These are phyloP conservation scores for Esox masquinongy DNA, from an alignment of 2,797 vertebrate species.

Conservation along the genomic window DNA sequence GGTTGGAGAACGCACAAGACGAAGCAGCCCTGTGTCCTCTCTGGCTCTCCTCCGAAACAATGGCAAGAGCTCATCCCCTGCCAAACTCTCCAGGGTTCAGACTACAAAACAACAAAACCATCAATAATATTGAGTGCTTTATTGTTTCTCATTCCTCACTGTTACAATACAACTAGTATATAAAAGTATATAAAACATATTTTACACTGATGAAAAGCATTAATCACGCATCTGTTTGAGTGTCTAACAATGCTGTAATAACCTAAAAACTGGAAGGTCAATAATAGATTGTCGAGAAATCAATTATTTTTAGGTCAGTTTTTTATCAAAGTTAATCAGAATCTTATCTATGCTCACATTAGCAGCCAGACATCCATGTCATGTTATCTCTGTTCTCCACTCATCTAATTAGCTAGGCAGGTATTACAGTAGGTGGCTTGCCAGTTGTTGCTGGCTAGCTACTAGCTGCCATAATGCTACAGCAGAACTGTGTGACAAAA, in stretches of 20 bases:
- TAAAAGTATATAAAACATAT: conserved; percentile 19
- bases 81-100: conserved; percentile 33
- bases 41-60: conserved; percentile 46
- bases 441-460: too few relatives aligned
- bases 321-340: too few relatives aligned
- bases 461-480: too few relatives aligned
- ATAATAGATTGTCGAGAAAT: conserved; percentile 13
- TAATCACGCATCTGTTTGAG: background rate
- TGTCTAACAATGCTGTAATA: background rate
- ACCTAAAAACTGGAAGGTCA: conserved; percentile 6
- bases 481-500: too few relatives aligned
- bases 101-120: conserved; percentile 52
- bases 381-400: too few relatives aligned
- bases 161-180: conserved; percentile 32
- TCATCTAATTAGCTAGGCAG: too few relatives aligned
- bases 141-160: conserved; percentile 34
- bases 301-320: too few relatives aligned
- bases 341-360: too few relatives aligned
- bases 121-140: conserved; percentile 19
- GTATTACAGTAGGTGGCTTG: too few relatives aligned
- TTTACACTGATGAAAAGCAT: background rate
- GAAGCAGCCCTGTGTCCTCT: conserved; percentile 57
- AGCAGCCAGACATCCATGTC: too few relatives aligned
- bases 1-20: conserved; percentile 57
- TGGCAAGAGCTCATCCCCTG: conserved; percentile 30